phyloP scores from a whole-genome alignment of 1,140 invertebrate genomes.

The Popillia japonica region DNA sequence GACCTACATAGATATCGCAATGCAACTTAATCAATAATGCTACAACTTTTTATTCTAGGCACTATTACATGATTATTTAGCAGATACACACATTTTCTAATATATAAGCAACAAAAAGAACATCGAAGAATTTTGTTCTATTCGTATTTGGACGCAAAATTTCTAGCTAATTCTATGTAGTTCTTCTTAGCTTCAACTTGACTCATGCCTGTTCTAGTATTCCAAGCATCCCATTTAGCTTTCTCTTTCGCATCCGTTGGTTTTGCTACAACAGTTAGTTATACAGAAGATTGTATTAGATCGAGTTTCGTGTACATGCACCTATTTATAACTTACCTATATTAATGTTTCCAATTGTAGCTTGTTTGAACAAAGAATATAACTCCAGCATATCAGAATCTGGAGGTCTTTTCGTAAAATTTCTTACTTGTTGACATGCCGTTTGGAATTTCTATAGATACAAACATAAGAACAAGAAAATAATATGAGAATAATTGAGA shows the following conservation, averaged over 20 bases:
- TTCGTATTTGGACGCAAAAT: constrained; percentile 22
- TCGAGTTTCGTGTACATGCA: not conserved
- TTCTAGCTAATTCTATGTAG: constrained; percentile 70
- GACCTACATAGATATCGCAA: no score
- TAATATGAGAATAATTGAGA: no score
- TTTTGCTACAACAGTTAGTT: not conserved
- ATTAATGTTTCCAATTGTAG: constrained; percentile 76
- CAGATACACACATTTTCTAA: no score
- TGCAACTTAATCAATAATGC: no score
- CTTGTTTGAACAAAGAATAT: constrained; percentile 83
- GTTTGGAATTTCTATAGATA: constrained; percentile 47
- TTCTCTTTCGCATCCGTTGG: constrained; percentile 89
- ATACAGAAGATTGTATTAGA: not conserved
- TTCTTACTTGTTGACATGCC: constrained; percentile 77
- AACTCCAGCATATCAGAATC: constrained; percentile 78
- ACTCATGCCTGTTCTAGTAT: constrained; percentile 78
- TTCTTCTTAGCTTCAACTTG: constrained; percentile 84
- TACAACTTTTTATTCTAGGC: no score
- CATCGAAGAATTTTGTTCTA: not conserved
- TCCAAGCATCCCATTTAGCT: constrained; percentile 97
- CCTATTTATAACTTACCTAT: constrained; percentile 64
- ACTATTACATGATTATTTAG: no score
- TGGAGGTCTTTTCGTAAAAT: constrained; percentile 69
- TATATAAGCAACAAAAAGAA: no score
- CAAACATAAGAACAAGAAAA: no score